Conservation (phyloP, 2,888 invertebrate species). For the Neoaliturus tenellus region DNA sequence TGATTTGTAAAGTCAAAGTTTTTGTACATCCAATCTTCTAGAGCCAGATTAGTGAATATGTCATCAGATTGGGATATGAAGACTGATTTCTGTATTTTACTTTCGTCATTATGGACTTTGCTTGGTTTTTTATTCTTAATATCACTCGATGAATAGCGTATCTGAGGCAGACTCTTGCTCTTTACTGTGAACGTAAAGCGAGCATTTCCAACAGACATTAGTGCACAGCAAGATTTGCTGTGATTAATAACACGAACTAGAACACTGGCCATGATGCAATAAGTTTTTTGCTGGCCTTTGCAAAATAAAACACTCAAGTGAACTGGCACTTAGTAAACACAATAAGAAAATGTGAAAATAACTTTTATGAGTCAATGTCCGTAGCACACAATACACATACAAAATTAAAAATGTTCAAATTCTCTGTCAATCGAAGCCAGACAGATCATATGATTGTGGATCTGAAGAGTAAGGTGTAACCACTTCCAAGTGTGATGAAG, state of each 20-base stretch:
- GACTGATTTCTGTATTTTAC: conserved; percentile 84
- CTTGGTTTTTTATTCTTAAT: not conserved
- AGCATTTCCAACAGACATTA: conserved; percentile 36
- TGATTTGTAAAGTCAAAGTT: conserved; percentile 89
- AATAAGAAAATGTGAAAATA: conserved; percentile 1
- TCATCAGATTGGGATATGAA: conserved; percentile 95
- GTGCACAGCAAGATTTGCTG: conserved; percentile 18
- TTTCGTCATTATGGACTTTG: conserved; percentile 50
- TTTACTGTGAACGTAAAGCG: conserved; percentile 22
- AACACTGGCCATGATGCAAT: conserved; percentile 20
- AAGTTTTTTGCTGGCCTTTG: not conserved
- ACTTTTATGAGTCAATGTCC: conserved; percentile 44
- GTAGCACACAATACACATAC: conserved; percentile 37
- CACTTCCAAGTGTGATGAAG: conserved; percentile 95
- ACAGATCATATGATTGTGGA: conserved; percentile 89
- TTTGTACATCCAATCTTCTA: conserved; percentile 97
- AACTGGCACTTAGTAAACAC: not conserved
- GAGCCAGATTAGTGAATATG: conserved; percentile 94
- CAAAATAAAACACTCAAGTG: conserved; percentile 6
- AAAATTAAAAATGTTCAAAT: conserved; percentile 7
- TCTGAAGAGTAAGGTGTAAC: conserved; percentile 92
- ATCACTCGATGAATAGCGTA: not conserved
- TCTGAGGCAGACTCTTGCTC: not conserved
- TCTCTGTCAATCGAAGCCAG: conserved; percentile 64
- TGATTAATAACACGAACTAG: conserved; percentile 19